Percentiles rank a stretch among this genome's conserved stretches.
Evolutionary conservation across 2,113 vertebrate species (phyloP).

Genomic region (Hippotragus niger): DNA sequence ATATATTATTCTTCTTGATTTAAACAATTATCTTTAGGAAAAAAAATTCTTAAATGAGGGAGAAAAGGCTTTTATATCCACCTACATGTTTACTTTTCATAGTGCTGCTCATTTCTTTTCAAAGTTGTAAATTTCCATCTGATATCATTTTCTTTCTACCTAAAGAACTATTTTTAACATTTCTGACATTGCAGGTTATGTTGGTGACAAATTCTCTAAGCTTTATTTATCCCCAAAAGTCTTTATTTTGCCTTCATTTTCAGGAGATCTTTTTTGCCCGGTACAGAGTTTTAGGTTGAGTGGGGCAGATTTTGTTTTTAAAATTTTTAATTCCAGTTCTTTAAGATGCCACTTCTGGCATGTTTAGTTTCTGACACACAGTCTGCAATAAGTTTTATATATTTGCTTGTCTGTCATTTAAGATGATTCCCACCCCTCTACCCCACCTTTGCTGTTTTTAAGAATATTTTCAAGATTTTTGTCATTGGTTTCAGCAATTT

Average conservation of each 20-base stretch:
- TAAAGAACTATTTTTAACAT: not conserved
- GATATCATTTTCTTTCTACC: not conserved
- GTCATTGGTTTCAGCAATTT: not conserved
- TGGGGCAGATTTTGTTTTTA: not conserved
- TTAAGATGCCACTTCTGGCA: not conserved
- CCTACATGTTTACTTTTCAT: not conserved
- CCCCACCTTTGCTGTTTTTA: not conserved
- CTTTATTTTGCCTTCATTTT: constrained; percentile 25
- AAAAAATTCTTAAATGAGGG: not conserved
- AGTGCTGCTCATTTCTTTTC: not conserved
- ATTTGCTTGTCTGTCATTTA: constrained; percentile 1
- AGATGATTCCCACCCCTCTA: not conserved
- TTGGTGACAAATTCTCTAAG: not conserved
- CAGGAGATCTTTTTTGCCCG: not conserved
- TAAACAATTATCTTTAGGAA: not conserved
- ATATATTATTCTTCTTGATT: not conserved
- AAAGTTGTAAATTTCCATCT: not conserved
- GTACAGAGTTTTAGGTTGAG: not conserved
- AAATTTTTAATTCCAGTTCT: not conserved
- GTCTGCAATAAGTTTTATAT: not conserved
- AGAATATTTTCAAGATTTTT: not conserved
- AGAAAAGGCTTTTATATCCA: not conserved
- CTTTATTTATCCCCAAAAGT: not conserved
- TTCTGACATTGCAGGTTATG: not conserved
- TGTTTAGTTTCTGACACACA: not conserved